Base-by-base conservation (phyloP, 2,113 vertebrate genomes). In the Toxotes jaculatrix region DNA sequence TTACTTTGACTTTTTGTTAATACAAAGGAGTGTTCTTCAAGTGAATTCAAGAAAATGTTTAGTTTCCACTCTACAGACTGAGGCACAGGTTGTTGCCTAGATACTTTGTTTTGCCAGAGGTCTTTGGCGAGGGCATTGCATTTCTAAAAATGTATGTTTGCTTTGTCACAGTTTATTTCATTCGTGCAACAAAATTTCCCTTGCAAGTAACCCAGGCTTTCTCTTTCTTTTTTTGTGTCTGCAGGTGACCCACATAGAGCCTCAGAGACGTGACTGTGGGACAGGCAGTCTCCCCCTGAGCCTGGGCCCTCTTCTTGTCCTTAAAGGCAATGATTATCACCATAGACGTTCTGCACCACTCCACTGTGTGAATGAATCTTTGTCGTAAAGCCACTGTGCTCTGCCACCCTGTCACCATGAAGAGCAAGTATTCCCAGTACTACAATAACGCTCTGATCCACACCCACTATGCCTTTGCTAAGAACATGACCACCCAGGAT, bases 371-470 rank as follows among this genome's bases (percentile, higher is more conserved):
- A 95, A 95, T 91, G 86, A 84, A 27, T 83, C 76, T 67, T 77
- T 86, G 74, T 63, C 71, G 87, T 80, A 86, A 77, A 81, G 77
- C 68, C 12, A 1, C 82, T 40, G 79, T 76, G 90, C 63, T 84
- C 82, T 93, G 84, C 88, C 87, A 86, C 57, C 82, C 87, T n/a
- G 84, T 85, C 88, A 69, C 87, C 95, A 97, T 97, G 96, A 95
- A 92, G 85, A 95, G 93, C 95, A 95, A 95, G 89, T 99, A 97
- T 93, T 95, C 95, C 9, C 95, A 96, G 0, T 99, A 99, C 45
- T 96, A 97, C 93, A 96, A 96, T 79, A n/a, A 55, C 1, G 68
- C 1, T 45, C 93, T 98, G 49, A 97, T 99, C 87, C 19, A 17
- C 43, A 88, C 92, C 77, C 96, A 99, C 92, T 99, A 99, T 88